phyloP scores from a whole-genome alignment of 2,113 vertebrate species.

The Toxotes jaculatrix region DNA sequence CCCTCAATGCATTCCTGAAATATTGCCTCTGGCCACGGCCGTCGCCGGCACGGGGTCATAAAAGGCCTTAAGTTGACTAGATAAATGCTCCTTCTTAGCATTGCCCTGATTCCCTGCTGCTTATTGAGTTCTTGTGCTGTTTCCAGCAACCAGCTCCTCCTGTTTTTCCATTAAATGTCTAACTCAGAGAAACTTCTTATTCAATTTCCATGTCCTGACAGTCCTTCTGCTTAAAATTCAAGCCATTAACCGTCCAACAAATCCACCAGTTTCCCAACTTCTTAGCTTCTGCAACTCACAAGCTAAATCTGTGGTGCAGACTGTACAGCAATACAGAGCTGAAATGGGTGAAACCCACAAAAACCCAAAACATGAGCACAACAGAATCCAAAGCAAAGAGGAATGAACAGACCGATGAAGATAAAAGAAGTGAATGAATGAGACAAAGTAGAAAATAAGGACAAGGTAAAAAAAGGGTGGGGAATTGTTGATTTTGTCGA shows the following conservation, averaged over 20 bases:
- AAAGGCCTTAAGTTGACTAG: constrained; percentile 38
- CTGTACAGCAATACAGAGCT: neutral
- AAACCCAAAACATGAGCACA: constrained; percentile 41
- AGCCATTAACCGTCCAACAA: neutral
- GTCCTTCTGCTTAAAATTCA: constrained; percentile 30
- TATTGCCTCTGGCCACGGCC: too few relatives aligned
- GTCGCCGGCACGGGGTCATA: neutral
- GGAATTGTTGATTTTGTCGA: constrained; percentile 12
- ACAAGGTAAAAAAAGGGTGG: constrained; percentile 5
- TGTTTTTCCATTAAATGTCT: constrained; percentile 14
- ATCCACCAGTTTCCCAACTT: constrained; percentile 15
- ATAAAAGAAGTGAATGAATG: constrained; percentile 32
- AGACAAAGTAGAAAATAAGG: constrained; percentile 40
- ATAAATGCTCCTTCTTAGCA: constrained; percentile 28
- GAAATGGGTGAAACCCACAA: constrained; percentile 33
- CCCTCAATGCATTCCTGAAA: too few relatives aligned
- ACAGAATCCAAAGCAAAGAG: constrained; percentile 37
- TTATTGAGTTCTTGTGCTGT: constrained; percentile 21
- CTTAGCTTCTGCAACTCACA: neutral
- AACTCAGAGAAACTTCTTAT: constrained; percentile 9
- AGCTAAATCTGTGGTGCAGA: constrained; percentile 12
- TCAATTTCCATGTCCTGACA: neutral
- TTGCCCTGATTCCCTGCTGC: constrained; percentile 16
- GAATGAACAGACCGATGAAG: constrained; percentile 27
- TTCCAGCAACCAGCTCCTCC: constrained; percentile 21